Percentiles rank a stretch among this genome's conserved stretches.
Evolutionary conservation across 2,113 vertebrate genomes (phyloP).

Genomic region (Sitta europaea): DNA sequence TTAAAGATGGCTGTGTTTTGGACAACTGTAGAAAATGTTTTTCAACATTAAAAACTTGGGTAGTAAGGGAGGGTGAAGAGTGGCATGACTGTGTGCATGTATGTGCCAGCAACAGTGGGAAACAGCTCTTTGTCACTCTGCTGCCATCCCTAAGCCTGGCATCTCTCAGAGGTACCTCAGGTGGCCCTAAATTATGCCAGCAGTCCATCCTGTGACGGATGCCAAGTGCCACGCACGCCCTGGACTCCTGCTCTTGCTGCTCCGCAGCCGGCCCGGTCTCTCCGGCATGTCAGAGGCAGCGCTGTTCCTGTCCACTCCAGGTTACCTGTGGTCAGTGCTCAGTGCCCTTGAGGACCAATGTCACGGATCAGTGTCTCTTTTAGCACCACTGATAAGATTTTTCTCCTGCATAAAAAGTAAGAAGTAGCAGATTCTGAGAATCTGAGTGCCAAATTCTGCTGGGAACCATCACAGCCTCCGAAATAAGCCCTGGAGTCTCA

Average conservation of each 20-base stretch:
- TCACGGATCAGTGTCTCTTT: background rate
- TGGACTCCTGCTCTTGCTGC: background rate
- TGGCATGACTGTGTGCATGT: background rate
- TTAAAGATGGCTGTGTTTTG: background rate
- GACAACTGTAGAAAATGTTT: background rate
- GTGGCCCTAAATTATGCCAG: background rate
- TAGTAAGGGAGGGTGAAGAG: background rate
- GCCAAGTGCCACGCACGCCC: rapidly evolving
- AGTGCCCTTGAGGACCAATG: background rate
- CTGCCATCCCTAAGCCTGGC: background rate
- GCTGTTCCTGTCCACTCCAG: background rate
- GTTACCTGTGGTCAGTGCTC: background rate
- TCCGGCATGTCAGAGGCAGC: rapidly evolving
- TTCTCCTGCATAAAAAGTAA: background rate
- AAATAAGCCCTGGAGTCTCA: background rate
- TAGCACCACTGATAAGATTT: background rate
- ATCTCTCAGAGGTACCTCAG: background rate
- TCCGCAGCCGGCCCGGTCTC: background rate
- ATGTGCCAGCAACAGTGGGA: rapidly evolving
- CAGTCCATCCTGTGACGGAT: background rate
- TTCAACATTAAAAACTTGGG: background rate
- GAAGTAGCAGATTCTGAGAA: background rate
- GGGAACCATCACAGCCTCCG: rapidly evolving
- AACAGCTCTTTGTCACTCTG: background rate
- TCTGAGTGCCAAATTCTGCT: background rate